Base-by-base conservation (phyloP, 1,140 invertebrate genomes). In the Cataglyphis hispanica region DNA sequence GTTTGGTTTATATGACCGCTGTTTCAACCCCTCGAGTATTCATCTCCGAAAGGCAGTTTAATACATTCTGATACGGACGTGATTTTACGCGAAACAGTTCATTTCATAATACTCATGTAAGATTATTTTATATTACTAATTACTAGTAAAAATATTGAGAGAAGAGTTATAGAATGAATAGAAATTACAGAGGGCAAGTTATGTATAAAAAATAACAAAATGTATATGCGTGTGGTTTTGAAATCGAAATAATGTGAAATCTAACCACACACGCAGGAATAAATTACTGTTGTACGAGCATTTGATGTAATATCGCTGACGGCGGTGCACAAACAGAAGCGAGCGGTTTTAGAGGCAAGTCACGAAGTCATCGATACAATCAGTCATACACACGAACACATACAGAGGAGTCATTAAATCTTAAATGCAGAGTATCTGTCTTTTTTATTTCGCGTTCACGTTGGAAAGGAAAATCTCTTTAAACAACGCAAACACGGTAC, bases 251-350 rank as follows among this genome's bases (percentile, higher is more conserved):
- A 58, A 80, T 58, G 64, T 69, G 64, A 80, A 83, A 74, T 74
- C 78, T 60, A 83, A 53, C 25, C 19, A 53, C 78, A 60, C 78
- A 37, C 16, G 70, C 11, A 31, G 40, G 27, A 83, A 72, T 72
- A 83, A 74, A 83, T 70, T 46, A 34, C 70, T 40, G 70, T 61
- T 83, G 25, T 83, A 72, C 78, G 27, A 83, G 67, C 37, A 25
- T 83, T 83, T 83, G 78, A 83, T 40, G 78, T 83, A 83, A 83
- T 83, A 83, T 83, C 53, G 78, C 67, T 83, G 67, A 83, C 78
- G 78, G 78, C 78, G 53, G 25, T 83, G 53, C 13, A 50, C 66
- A 69, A 58, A 83, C 78, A 83, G 78, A 83, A 72, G 78, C 78
- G 67, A 83, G 37, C 25, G 67, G 78, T 56, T 83, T 83, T 83